A percentile compares a stretch with the other conserved stretches of the same genome.
These are phyloP conservation scores for Psix sp. DNA, from an alignment of 1,140 invertebrate genomes.

Conservation along the genomic window DNA sequence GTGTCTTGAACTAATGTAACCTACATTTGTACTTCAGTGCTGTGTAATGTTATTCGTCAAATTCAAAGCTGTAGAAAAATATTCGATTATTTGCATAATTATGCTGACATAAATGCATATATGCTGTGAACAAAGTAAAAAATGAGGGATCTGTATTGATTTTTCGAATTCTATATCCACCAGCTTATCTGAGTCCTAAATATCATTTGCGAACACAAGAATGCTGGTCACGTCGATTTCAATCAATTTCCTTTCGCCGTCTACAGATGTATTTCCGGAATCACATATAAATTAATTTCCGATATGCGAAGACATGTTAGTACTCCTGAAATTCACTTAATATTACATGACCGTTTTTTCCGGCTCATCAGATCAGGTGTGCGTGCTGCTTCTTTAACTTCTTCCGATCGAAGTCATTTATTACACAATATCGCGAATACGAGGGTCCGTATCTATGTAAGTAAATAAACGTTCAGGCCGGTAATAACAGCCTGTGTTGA, in stretches of 20 bases:
- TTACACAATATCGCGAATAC: slow-evolving; percentile 34
- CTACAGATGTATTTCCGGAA: slow-evolving; percentile 27
- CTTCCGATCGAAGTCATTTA: slow-evolving; percentile 35
- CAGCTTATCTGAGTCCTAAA: too few relatives aligned
- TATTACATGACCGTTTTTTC: slow-evolving; percentile 45
- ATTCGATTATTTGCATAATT: too few relatives aligned
- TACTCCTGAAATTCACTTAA: slow-evolving; percentile 47
- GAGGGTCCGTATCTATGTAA: slow-evolving; percentile 19
- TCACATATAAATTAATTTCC: slow-evolving; percentile 25
- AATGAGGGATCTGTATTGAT: too few relatives aligned
- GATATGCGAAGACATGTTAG: slow-evolving; percentile 23
- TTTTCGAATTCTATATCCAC: too few relatives aligned
- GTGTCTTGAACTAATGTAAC: background rate
- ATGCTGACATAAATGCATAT: too few relatives aligned
- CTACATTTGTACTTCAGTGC: background rate
- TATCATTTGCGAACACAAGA: too few relatives aligned
- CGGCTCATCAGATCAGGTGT: slow-evolving; percentile 26
- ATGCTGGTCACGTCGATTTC: too few relatives aligned
- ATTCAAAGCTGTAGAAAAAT: too few relatives aligned
- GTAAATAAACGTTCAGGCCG: slow-evolving; percentile 38
- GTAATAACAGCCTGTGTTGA: slow-evolving; percentile 45
- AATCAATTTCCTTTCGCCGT: slow-evolving; percentile 4
- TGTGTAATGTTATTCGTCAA: too few relatives aligned
- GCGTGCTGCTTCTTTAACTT: slow-evolving; percentile 26
- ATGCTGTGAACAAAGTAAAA: too few relatives aligned